phyloP scores from a whole-genome alignment of 2,797 vertebrate species.

The Acanthurus lineatus region DNA sequence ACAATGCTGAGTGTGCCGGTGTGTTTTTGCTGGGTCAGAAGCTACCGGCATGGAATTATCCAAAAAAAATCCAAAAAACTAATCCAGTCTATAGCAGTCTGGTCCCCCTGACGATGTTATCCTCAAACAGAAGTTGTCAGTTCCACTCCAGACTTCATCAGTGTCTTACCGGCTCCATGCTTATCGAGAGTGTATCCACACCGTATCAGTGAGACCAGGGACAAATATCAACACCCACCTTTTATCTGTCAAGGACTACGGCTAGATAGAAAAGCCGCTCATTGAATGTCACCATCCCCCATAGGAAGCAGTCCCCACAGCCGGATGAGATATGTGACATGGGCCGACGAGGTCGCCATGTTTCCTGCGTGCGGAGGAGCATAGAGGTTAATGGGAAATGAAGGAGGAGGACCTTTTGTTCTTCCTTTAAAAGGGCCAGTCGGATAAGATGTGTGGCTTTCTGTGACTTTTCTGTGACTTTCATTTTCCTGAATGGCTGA shows the following conservation, averaged over 20 bases:
- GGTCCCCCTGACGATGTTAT: constrained; percentile 62
- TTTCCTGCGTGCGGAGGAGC: constrained; percentile 80
- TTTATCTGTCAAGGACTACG: constrained; percentile 78
- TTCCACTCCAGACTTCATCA: constrained; percentile 74
- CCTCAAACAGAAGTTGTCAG: constrained; percentile 69
- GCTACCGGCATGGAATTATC: constrained; percentile 63
- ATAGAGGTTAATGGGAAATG: constrained; percentile 83
- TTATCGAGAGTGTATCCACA: constrained; percentile 66
- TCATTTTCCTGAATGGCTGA: constrained; percentile 73
- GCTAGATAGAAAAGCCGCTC: constrained; percentile 60
- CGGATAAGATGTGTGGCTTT: constrained; percentile 77
- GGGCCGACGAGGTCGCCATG: constrained; percentile 76
- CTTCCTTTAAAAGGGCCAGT: constrained; percentile 74
- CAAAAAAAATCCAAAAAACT: constrained; percentile 37
- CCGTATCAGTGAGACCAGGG: constrained; percentile 57
- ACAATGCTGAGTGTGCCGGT: constrained; percentile 44
- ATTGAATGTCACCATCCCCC: constrained; percentile 71
- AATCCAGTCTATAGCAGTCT: constrained; percentile 55
- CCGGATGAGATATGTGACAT: constrained; percentile 84
- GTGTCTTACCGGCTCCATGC: constrained; percentile 51
- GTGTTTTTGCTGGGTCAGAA: constrained; percentile 35
- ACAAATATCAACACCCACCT: constrained; percentile 78
- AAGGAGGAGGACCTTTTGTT: constrained; percentile 83
- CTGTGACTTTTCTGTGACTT: constrained; percentile 79
- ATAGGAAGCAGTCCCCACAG: constrained; percentile 69